phyloP scores from a whole-genome alignment of 2,113 vertebrate genomes.

The Mormyrus lacerda region DNA sequence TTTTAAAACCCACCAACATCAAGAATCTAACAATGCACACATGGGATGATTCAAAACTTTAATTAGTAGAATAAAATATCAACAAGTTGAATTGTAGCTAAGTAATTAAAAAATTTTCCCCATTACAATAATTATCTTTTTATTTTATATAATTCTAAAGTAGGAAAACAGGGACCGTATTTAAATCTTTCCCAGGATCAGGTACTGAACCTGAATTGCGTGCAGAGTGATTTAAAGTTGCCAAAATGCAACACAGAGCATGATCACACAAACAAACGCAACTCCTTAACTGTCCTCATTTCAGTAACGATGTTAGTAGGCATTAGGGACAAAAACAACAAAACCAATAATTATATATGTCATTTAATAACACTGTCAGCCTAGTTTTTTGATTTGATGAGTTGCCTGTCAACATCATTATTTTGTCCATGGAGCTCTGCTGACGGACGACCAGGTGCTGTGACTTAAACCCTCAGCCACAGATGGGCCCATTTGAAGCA shows the following conservation, averaged over 20 bases:
- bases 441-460: background rate
- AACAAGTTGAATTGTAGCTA: background rate
- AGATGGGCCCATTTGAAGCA: constrained; percentile 35
- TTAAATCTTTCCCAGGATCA: background rate
- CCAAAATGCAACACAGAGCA: background rate
- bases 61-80: background rate
- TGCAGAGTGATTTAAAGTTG: background rate
- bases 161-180: background rate
- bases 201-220: background rate
- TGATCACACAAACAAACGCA: background rate
- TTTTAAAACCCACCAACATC: constrained; percentile 12
- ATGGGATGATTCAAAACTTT: background rate
- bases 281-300: background rate
- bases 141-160: background rate
- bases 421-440: background rate
- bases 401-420: constrained; percentile 29
- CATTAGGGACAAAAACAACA: background rate
- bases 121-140: too few species aligned
- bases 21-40: background rate
- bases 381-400: constrained; percentile 22
- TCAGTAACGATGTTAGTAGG: background rate
- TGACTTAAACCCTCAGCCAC: constrained; percentile 17
- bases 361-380: background rate
- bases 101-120: constrained; percentile 4
- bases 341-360: background rate